phyloP scores from a whole-genome alignment of 2,888 invertebrate genomes.

The Caenorhabditis sulstoni region DNA sequence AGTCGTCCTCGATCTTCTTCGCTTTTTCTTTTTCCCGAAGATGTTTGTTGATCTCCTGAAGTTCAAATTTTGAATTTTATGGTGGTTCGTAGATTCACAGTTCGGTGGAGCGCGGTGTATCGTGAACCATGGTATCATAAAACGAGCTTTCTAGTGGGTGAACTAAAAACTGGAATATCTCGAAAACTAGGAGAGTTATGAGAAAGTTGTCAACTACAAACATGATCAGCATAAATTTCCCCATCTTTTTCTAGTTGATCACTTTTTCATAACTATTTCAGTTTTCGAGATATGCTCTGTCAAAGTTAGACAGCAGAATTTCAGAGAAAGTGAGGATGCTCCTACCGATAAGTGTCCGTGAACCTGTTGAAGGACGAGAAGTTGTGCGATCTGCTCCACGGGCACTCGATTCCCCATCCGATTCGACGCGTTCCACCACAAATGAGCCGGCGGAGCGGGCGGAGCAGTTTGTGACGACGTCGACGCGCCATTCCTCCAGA shows the following conservation, averaged over 20 bases:
- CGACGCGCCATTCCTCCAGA: slow-evolving; percentile 5
- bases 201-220: too few species aligned
- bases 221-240: too few species aligned
- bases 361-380: slow-evolving; percentile 69
- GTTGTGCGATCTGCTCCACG: slow-evolving; percentile 66
- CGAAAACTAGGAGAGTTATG: too few species aligned
- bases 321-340: too few species aligned
- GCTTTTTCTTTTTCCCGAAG: slow-evolving; percentile 64
- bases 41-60: slow-evolving; percentile 65
- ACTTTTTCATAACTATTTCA: too few species aligned
- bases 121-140: too few species aligned
- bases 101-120: too few species aligned
- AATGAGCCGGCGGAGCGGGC: slow-evolving; percentile 30
- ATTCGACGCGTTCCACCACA: slow-evolving; percentile 62
- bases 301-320: too few species aligned
- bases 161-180: too few species aligned
- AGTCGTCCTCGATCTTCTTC: slow-evolving; percentile 68
- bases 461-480: slow-evolving; percentile 16
- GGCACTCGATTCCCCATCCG: slow-evolving; percentile 59
- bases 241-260: too few species aligned
- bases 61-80: not conserved
- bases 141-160: too few species aligned
- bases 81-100: not conserved
- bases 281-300: too few species aligned
- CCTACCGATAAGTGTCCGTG: slow-evolving; percentile 66